Base-by-base conservation (phyloP, 2,888 invertebrate species). In the Trimorus sp. region DNA sequence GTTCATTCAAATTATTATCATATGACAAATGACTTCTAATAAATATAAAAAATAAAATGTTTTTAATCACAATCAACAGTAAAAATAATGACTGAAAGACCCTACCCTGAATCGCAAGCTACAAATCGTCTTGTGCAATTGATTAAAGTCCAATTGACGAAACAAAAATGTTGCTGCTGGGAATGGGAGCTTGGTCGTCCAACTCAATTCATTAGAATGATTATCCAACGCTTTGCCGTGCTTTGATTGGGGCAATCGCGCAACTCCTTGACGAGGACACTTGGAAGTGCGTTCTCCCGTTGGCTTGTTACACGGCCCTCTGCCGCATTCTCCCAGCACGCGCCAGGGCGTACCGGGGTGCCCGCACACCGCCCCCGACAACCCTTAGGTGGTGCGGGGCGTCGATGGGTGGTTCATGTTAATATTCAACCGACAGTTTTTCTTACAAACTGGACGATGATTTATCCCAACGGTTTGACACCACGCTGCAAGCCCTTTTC, bases 371-470 rank as follows among this genome's bases (percentile, higher is more conserved):
- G 91, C 91, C 91, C 90, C 89, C 88, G 89, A 89, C 91, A 89
- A 91, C 91, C 91, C 89, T 89, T 90, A 90, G 91, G 91, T 91
- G 89, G 91, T 91, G 88, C 89, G 87, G 91, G 91, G 90, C 91
- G 91, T 89, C 88, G 84, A 87, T 89, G 90, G 90, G 91, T 89
- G 90, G 90, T 89, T 86, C 88, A 85, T 82, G 81, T 76, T 84
- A 76, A 81, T 81, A 71, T 73, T 68, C 75, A 77, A 71, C 81
- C 73, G 81, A 81, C 81, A 77, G 69, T 76, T 79, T n/a, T 77
- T 79, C 71, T 73, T 79, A 83, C 66, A 71, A 81, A 79, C 66
- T 79, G 65, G 71, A 60, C 26, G 54, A 74, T 68, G 75, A 76
- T 77, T 71, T 76, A 78, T 83, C 79, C 73, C 74, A 12, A 76